Conservation (phyloP, 2,797 vertebrate genomes). For the Todus mexicanus region DNA sequence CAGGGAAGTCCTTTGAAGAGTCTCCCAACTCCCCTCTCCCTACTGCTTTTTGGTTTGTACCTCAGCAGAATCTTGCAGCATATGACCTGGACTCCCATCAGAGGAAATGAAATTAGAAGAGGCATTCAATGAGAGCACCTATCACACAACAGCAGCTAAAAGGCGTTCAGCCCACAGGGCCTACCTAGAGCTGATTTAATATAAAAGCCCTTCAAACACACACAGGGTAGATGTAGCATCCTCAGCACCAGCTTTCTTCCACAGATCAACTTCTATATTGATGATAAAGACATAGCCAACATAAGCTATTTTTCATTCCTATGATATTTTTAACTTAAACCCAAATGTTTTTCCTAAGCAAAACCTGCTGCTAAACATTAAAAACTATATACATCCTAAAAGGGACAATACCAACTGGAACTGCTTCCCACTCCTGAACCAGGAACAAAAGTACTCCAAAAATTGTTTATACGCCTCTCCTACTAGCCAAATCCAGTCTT, state of each 20-base stretch:
- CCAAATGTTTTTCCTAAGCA: neutral
- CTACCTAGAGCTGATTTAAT: neutral
- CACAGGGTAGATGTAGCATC: neutral
- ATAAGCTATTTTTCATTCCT: neutral
- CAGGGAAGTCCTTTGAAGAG: neutral
- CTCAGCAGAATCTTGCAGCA: neutral
- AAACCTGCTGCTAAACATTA: neutral
- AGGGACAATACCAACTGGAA: neutral
- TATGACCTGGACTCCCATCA: neutral
- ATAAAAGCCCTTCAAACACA: neutral
- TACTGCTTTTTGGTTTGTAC: neutral
- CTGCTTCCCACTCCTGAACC: neutral
- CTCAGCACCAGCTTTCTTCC: neutral
- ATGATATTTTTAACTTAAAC: neutral
- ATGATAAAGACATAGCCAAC: neutral
- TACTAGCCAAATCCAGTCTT: neutral
- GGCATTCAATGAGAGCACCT: neutral
- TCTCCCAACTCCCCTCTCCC: neutral
- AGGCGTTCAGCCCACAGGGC: rapidly evolving
- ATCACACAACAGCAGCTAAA: neutral
- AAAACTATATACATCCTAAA: neutral
- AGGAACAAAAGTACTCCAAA: neutral
- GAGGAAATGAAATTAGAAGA: neutral
- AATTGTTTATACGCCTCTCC: neutral
- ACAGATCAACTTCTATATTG: neutral